These are phyloP conservation scores for Cryptoprocta ferox DNA, from an alignment of 2,797 vertebrate species.

Conservation along the genomic window DNA sequence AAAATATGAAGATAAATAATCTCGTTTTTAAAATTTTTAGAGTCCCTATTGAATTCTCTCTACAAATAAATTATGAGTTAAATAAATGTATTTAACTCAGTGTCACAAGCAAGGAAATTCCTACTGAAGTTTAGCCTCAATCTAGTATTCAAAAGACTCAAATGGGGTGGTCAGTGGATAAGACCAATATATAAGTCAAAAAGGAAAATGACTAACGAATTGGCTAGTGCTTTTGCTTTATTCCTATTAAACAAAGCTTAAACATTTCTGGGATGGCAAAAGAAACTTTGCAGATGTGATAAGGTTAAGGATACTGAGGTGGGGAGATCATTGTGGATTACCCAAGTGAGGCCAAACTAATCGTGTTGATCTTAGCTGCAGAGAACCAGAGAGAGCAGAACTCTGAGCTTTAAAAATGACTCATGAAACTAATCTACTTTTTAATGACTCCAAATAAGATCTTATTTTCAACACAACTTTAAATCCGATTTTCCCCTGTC, in stretches of 20 bases:
- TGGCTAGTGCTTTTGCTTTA: background rate
- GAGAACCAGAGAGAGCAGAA: background rate
- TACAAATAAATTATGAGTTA: background rate
- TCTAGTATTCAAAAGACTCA: constrained; percentile 15
- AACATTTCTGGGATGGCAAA: background rate
- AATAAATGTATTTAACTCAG: background rate
- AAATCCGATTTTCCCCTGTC: background rate
- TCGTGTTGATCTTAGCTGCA: background rate
- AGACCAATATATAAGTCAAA: background rate
- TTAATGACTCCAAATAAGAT: background rate
- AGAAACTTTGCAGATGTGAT: background rate
- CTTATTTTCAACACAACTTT: background rate
- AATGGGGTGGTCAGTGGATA: background rate
- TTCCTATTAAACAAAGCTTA: background rate
- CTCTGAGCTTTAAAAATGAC: constrained; percentile 6
- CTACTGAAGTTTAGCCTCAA: background rate
- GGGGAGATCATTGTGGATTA: background rate
- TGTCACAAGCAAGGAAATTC: background rate
- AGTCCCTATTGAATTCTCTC: background rate
- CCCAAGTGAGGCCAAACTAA: background rate
- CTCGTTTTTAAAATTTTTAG: background rate
- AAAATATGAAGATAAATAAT: background rate
- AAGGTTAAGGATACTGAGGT: background rate
- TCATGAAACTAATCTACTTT: background rate
- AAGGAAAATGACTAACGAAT: background rate